These are phyloP conservation scores for Ariopsis seemanni DNA, from an alignment of 2,113 vertebrate genomes.

Conservation along the genomic window DNA sequence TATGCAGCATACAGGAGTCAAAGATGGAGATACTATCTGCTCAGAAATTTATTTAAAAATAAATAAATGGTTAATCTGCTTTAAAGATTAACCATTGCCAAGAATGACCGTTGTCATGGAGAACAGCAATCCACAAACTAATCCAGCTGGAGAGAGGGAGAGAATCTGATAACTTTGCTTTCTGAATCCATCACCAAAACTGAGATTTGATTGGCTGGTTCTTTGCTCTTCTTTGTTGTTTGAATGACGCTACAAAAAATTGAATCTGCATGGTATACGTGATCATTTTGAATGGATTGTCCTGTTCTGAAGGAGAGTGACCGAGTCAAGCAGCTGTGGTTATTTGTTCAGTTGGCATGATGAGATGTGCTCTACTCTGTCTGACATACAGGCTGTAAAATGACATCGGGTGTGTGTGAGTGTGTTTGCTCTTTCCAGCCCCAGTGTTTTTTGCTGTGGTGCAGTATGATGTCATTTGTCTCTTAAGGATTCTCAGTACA, in stretches of 20 bases:
- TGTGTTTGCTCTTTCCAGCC: background rate
- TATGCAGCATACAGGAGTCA: too few species aligned
- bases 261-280: background rate
- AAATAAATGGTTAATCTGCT: too few species aligned
- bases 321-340: background rate
- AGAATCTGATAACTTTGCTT: background rate
- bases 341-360: background rate
- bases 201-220: background rate
- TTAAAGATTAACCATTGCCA: background rate
- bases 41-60: too few species aligned
- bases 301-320: background rate
- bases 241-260: too few species aligned
- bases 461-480: conserved; percentile 11
- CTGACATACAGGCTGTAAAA: background rate
- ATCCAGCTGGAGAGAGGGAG: background rate
- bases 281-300: background rate
- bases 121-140: background rate
- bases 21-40: too few species aligned
- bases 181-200: background rate
- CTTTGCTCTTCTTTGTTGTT: background rate
- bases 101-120: background rate
- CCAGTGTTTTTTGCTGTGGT: conserved; percentile 17
- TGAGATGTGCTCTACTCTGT: background rate
- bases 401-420: conserved; percentile 8
- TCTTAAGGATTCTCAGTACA: background rate